phyloP scores from a whole-genome alignment of 2,888 invertebrate species.

The Argynnis bischoffii region DNA sequence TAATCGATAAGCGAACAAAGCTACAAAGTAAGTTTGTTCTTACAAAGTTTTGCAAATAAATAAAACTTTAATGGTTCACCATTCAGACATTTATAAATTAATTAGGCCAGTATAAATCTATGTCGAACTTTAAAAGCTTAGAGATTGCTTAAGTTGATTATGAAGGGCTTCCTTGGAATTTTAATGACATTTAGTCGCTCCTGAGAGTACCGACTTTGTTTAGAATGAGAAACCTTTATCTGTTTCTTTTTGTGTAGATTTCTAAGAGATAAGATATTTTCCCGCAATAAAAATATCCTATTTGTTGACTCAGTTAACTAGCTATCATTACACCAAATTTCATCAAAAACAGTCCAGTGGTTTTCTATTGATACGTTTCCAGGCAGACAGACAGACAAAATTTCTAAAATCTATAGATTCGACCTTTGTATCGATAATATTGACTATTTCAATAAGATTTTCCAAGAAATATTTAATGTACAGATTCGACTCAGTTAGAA shows the following conservation, averaged over 20 bases:
- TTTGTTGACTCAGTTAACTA: too few species aligned
- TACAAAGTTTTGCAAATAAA: constrained; percentile 2
- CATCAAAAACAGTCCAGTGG: too few species aligned
- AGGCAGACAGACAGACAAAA: too few species aligned
- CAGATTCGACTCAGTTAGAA: too few species aligned
- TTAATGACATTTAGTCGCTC: constrained; percentile 16
- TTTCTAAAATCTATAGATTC: too few species aligned
- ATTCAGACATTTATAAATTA: constrained; percentile 27
- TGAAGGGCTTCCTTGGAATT: constrained; percentile 22
- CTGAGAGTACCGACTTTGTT: constrained; percentile 8
- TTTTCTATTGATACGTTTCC: too few species aligned
- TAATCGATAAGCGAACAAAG: constrained; percentile 1
- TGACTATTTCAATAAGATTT: too few species aligned
- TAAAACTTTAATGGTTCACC: constrained; percentile 25
- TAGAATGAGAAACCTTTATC: neutral
- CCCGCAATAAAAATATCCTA: too few species aligned
- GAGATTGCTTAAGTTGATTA: constrained; percentile 21
- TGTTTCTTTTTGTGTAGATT: neutral
- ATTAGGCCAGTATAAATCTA: constrained; percentile 28
- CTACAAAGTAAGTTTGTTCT: constrained; percentile 6
- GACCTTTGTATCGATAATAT: too few species aligned
- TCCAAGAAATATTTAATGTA: too few species aligned
- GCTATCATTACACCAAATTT: too few species aligned
- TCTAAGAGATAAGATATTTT: too few species aligned
- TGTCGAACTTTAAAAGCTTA: constrained; percentile 24